Percentiles rank a stretch among this genome's conserved stretches.
Conservation (phyloP, 2,113 vertebrate species). For the Poecile atricapillus region DNA sequence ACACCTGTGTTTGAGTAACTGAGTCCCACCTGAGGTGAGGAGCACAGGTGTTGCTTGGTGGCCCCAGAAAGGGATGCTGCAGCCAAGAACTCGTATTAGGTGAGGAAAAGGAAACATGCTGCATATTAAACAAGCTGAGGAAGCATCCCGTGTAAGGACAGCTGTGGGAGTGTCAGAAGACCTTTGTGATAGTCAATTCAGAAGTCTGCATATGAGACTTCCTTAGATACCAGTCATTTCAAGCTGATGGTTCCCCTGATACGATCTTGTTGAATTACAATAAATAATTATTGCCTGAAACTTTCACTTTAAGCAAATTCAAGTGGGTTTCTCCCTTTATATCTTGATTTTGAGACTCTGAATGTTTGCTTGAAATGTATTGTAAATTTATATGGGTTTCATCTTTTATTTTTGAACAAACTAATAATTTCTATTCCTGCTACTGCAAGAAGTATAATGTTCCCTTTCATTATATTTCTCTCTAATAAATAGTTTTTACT, state of each 20-base stretch:
- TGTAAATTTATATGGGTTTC: background rate
- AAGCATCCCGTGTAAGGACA: background rate
- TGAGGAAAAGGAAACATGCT: background rate
- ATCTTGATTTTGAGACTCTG: background rate
- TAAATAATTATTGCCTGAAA: background rate
- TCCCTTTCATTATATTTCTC: background rate
- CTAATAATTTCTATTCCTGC: background rate
- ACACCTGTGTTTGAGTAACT: background rate
- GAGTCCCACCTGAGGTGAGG: background rate
- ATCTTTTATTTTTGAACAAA: background rate
- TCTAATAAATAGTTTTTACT: background rate
- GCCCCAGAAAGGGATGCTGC: background rate
- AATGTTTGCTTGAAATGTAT: background rate
- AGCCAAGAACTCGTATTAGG: background rate
- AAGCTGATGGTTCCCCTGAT: background rate
- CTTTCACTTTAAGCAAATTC: background rate
- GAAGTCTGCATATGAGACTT: background rate
- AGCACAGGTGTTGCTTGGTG: background rate
- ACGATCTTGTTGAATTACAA: background rate
- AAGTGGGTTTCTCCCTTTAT: background rate
- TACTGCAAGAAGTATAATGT: background rate
- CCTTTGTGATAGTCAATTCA: background rate
- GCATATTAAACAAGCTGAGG: background rate
- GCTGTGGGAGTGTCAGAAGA: background rate
- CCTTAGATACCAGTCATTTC: background rate